These are phyloP conservation scores for Typhlichthys eigenmanni DNA, from an alignment of 2,797 vertebrate genomes.

Conservation along the genomic window DNA sequence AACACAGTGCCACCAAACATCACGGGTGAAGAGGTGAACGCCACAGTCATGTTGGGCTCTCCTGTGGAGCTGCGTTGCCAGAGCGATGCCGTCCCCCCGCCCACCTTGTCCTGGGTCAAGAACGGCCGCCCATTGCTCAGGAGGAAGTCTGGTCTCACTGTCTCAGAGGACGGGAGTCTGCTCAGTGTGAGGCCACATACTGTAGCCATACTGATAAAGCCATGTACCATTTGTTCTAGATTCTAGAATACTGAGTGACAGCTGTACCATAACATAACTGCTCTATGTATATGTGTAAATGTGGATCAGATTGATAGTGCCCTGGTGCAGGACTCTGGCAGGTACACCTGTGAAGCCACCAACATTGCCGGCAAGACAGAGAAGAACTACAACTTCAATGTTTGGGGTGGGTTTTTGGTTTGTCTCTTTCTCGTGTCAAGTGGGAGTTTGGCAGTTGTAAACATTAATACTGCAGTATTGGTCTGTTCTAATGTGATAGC, in stretches of 20 bases:
- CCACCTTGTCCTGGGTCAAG: conserved; percentile 86
- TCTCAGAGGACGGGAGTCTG: conserved; percentile 82
- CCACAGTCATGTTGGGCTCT: conserved; percentile 82
- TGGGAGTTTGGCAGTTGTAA: background rate
- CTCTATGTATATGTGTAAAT: background rate
- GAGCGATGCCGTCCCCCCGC: conserved; percentile 87
- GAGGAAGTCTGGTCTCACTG: conserved; percentile 83
- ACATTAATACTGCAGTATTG: background rate
- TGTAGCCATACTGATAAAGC: conserved; percentile 41
- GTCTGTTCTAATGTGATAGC: background rate
- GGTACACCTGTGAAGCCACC: conserved; percentile 94
- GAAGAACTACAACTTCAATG: conserved; percentile 94
- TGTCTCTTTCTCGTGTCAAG: background rate
- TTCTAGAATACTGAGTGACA: no score
- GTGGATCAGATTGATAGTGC: conserved; percentile 81
- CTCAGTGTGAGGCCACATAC: conserved; percentile 67
- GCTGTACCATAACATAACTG: no score
- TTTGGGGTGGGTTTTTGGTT: conserved; percentile 86
- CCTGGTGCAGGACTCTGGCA: conserved; percentile 90
- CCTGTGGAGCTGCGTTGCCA: conserved; percentile 85
- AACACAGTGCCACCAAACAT: conserved; percentile 91
- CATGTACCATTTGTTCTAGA: background rate
- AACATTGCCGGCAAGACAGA: conserved; percentile 95
- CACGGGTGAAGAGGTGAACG: conserved; percentile 91
- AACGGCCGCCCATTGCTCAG: conserved; percentile 85